Base-by-base conservation (phyloP, 2,797 vertebrate genomes). In the Spinibarbus caldwelli region DNA sequence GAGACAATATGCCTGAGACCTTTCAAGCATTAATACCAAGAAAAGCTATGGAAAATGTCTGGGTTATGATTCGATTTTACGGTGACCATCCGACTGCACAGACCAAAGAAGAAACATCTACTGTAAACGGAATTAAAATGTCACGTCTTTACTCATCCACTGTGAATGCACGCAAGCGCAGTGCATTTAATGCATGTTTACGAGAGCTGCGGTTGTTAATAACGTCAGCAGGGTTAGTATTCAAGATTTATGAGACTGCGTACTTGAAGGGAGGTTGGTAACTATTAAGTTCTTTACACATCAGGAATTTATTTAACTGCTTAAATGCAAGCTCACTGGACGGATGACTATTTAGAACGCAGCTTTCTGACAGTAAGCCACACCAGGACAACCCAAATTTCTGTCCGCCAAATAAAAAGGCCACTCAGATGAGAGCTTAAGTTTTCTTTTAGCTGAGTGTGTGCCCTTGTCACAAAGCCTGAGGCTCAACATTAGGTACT, bases 401-500 rank as follows among this genome's bases (percentile, higher is more conserved):
- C 62, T 76, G 70, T 85, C 75, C 23, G 10, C 73, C 10, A 57
- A 85, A 59, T 78, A 66, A 85, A 88, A 86, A 83, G 82, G 31
- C 59, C 26, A 73, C 68, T 78, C 86, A 80, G 64, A 68, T 80
- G 79, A 83, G 29, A 68, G 85, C 72, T 87, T 85, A 85, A 86
- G 66, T 73, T 87, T 78, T 84, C 70, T 86, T 86, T 86, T 87
- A 87, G 79, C 84, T 59, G 85, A 90, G 64, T 68, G 59, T 87
- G 59, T 84, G 78, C 59, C 86, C 78, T 68, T 85, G 75, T 72
- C 47, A 66, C 77, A 85, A 83, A 88, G 64, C 73, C 83, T 26
- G 34, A 79, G 72, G 82, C 76, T 86, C 85, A 86, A 77, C 57
- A 54, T 41, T 84, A 78, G 52, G 36, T 76, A 57, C 47, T 85